These are phyloP conservation scores for Diplogasteroides magnus DNA, from an alignment of 1,140 invertebrate species.

Conservation along the genomic window DNA sequence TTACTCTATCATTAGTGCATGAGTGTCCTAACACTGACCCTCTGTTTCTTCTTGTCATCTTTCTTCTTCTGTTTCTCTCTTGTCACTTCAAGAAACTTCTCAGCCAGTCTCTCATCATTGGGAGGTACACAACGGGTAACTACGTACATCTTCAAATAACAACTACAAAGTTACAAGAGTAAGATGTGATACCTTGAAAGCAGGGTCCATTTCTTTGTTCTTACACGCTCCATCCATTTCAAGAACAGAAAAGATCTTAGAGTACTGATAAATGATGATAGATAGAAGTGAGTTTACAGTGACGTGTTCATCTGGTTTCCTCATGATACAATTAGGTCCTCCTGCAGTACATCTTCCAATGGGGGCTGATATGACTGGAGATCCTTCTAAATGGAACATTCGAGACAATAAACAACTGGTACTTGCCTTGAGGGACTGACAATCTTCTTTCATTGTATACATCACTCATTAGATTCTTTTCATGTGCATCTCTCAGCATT, in stretches of 20 bases:
- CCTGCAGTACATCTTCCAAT: slow-evolving; percentile 32
- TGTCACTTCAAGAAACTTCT: slow-evolving; percentile 12
- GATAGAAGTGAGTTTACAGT: too few species aligned
- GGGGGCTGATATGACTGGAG: slow-evolving; percentile 31
- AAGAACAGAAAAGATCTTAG: slow-evolving; percentile 24
- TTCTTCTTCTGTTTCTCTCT: slow-evolving; percentile 17
- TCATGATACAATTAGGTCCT: slow-evolving; percentile 40
- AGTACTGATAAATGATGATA: too few species aligned
- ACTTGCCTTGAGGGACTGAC: background rate
- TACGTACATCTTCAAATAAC: slow-evolving; percentile 23
- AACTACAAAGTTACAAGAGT: background rate
- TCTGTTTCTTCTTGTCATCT: slow-evolving; percentile 18
- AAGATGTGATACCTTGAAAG: slow-evolving; percentile 37
- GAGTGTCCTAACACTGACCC: too few species aligned
- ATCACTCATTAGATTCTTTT: slow-evolving; percentile 40
- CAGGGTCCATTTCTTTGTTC: slow-evolving; percentile 37
- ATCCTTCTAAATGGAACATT: slow-evolving; percentile 18
- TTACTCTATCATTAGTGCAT: background rate
- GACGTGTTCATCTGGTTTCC: slow-evolving; percentile 41
- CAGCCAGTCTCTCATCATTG: slow-evolving; percentile 18
- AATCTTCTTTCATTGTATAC: slow-evolving; percentile 41
- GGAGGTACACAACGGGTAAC: slow-evolving; percentile 30
- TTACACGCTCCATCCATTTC: slow-evolving; percentile 52
- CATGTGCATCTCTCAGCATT: slow-evolving; percentile 40
- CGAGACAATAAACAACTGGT: background rate